A percentile compares a stretch with the other conserved stretches of the same genome.
Conservation (phyloP, 1,140 invertebrate species). For the Zophobas atratus region DNA sequence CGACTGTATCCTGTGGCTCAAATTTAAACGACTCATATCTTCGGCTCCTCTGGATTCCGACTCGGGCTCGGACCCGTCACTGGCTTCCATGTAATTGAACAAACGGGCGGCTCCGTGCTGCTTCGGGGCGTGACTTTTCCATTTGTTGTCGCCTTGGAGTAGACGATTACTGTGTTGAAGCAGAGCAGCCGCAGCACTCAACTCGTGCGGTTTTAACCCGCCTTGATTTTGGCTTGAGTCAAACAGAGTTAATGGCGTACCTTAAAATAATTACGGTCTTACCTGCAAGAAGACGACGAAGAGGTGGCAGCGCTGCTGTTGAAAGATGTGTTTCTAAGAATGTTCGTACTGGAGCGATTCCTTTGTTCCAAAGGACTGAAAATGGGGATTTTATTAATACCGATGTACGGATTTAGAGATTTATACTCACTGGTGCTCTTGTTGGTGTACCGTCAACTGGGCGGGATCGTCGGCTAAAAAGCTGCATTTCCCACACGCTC, state of each 20-base stretch:
- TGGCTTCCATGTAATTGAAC: conserved; percentile 75
- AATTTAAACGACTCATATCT: conserved; percentile 84
- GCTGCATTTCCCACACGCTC: conserved; percentile 89
- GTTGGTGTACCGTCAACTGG: conserved; percentile 83
- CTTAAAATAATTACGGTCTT: conserved; percentile 7
- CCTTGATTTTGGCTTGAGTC: conserved; percentile 44
- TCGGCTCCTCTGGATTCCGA: conserved; percentile 75
- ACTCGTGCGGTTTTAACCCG: conserved; percentile 57
- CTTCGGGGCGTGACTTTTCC: conserved; percentile 67
- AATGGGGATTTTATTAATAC: conserved; percentile 47
- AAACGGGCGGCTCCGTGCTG: conserved; percentile 72
- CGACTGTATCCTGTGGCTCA: conserved; percentile 78
- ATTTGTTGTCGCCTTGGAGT: conserved; percentile 63
- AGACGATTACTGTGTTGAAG: conserved; percentile 63
- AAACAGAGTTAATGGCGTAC: conserved; percentile 17
- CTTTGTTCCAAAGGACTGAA: conserved; percentile 66
- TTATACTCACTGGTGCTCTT: conserved; percentile 76
- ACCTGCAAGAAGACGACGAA: conserved; percentile 52
- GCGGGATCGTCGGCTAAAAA: conserved; percentile 87
- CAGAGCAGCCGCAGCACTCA: conserved; percentile 59
- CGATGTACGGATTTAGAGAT: background rate
- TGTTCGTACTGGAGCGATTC: conserved; percentile 61
- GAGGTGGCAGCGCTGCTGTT: conserved; percentile 53
- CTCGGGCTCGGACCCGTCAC: conserved; percentile 72
- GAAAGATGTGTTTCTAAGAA: conserved; percentile 60